These are phyloP conservation scores for Apocrypta bakeri DNA, from an alignment of 1,140 invertebrate genomes.

Conservation along the genomic window DNA sequence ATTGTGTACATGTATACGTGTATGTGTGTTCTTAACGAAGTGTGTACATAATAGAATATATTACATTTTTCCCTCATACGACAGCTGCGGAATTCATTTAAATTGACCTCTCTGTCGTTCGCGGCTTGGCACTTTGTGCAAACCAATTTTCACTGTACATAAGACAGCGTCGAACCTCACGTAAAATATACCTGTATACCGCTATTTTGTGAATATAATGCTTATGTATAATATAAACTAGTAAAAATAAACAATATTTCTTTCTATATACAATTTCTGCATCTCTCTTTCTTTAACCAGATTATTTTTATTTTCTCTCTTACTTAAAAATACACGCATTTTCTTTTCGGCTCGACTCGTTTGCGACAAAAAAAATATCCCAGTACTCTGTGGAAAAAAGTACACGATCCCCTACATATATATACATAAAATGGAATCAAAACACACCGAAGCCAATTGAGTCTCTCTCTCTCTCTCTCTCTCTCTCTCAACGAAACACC, in stretches of 20 bases:
- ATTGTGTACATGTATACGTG: not conserved
- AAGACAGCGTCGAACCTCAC: not conserved
- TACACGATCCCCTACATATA: too few relatives aligned
- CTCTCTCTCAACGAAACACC: not conserved
- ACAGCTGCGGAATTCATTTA: not conserved
- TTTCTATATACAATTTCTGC: not conserved
- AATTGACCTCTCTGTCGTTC: too few relatives aligned
- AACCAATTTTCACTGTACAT: too few relatives aligned
- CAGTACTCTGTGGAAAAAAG: too few relatives aligned
- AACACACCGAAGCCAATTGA: not conserved
- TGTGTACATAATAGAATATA: not conserved
- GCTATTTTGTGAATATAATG: not conserved
- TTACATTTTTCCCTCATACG: not conserved
- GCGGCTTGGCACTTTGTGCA: too few relatives aligned
- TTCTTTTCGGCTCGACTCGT: too few relatives aligned
- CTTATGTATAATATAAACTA: too few relatives aligned
- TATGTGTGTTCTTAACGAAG: not conserved
- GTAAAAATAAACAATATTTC: not conserved
- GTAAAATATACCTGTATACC: not conserved
- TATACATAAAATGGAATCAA: too few relatives aligned
- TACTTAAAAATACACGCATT: too few relatives aligned
- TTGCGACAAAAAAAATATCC: too few relatives aligned
- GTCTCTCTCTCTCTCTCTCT: not conserved
- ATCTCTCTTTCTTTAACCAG: not conserved
- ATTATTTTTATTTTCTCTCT: too few relatives aligned